Evolutionary conservation across 2,797 vertebrate species (phyloP).

Genomic region (Sebastes minor): DNA sequence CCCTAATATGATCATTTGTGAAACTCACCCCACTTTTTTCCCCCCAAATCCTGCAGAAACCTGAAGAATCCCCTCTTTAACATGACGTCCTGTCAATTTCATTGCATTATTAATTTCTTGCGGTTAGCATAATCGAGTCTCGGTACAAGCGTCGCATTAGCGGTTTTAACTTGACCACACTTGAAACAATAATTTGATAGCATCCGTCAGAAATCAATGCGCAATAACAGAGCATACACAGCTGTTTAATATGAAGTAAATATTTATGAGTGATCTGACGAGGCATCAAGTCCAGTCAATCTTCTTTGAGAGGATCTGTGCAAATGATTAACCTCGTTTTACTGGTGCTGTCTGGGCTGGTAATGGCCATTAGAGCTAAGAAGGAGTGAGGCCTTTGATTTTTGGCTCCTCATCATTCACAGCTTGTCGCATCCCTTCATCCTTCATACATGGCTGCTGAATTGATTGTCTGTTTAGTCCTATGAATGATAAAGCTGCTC

Average conservation of each 20-base stretch:
- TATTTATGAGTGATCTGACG: constrained; percentile 99
- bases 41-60: constrained; percentile 1
- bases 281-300: constrained; percentile 97
- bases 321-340: constrained; percentile 99
- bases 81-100: constrained; percentile 35
- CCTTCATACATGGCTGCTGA: constrained; percentile 93
- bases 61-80: constrained; percentile 6
- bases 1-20: background rate
- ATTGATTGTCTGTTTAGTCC: constrained; percentile 99
- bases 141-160: constrained; percentile 62
- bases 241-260: constrained; percentile 95
- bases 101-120: constrained; percentile 71
- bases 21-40: background rate
- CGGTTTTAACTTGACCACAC: constrained; percentile 73
- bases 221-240: constrained; percentile 89
- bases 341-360: constrained; percentile 93
- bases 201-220: constrained; percentile 92
- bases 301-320: constrained; percentile 94
- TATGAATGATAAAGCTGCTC: constrained; percentile 94
- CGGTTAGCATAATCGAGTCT: constrained; percentile 66
- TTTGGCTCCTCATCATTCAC: constrained; percentile 96
- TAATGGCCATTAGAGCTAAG: constrained; percentile 94
- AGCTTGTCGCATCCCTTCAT: constrained; percentile 95
- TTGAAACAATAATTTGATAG: constrained; percentile 82
- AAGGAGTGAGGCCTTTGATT: constrained; percentile 91